Base-by-base conservation (phyloP, 2,113 vertebrate species). In the Vidua chalybeata region DNA sequence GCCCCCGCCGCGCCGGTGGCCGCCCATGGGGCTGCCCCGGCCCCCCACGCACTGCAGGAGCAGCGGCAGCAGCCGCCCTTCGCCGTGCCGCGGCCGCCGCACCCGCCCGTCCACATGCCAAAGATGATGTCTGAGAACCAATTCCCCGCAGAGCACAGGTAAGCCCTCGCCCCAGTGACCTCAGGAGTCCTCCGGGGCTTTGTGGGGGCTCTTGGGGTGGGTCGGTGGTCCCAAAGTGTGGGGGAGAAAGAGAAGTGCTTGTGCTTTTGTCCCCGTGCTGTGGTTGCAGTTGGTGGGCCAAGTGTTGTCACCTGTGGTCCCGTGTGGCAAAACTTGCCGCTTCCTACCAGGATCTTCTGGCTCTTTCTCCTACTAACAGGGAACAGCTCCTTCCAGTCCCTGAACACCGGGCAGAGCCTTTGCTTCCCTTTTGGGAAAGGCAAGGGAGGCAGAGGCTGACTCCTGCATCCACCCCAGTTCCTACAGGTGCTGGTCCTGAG, bases 131-230 rank as follows among this genome's bases (percentile, higher is more conserved):
- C 99, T 87, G 98, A 98, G 86, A 98, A 97, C 97, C 98, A 96
- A 95, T 99, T 99, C 97, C 97, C 96, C 7, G 39, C 98, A 72
- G 99, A 99, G 97, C 99, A 99, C 98, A 99, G 99, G 99, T 99
- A 62, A 98, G 22, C 17, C 30, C 19, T 20, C 0, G 0, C 4
- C 35, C 2, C 4, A 10, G 66, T 0, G 2, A 23, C 6, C 0
- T 0, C 61, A 0, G 35, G 30, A 1, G 0, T 17, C 43, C 46
- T 10, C 37, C 0, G 0, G 45, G 58, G 37, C 4, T 33, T 61
- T 23, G 0, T 2, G 30, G 31, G 61, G 28, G 2, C 18, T 30
- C n/a, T 10, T 16, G 39, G 52, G 5, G 7, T 13, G 48, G 62
- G 7, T 64, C 0, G 0, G 35, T 33, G 52, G n/a, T 31, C 23